These are phyloP conservation scores for Agrilus biguttatus DNA, from an alignment of 2,888 invertebrate genomes.

Conservation along the genomic window DNA sequence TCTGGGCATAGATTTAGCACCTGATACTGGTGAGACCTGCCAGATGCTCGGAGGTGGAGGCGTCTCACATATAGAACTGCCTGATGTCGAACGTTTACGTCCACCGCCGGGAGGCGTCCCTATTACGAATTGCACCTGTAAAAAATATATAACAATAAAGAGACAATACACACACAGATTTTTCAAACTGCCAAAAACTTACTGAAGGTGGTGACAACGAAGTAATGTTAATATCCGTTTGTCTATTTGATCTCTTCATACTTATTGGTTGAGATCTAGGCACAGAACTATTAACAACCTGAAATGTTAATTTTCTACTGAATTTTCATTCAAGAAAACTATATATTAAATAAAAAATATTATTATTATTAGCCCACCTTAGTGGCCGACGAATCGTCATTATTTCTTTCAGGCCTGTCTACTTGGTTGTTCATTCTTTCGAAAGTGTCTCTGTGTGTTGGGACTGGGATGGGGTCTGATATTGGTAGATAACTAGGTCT, in stretches of 20 bases:
- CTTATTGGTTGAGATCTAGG: conserved; percentile 79
- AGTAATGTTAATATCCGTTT: conserved; percentile 77
- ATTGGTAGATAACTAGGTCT: conserved; percentile 55
- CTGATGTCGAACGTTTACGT: conserved; percentile 48
- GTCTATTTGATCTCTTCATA: conserved; percentile 56
- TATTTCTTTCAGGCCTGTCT: conserved; percentile 11
- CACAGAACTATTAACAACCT: conserved; percentile 34
- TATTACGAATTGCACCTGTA: conserved; percentile 66
- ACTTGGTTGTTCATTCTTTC: conserved; percentile 28
- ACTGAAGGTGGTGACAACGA: conserved; percentile 86
- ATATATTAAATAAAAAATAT: background rate
- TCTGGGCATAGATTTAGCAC: conserved; percentile 35
- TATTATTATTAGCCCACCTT: conserved; percentile 6
- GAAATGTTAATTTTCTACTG: conserved; percentile 5
- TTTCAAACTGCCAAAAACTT: conserved; percentile 24
- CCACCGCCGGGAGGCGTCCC: conserved; percentile 65
- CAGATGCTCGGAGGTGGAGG: conserved; percentile 66
- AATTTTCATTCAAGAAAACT: too few species aligned
- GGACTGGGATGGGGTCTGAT: conserved; percentile 65
- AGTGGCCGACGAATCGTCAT: conserved; percentile 11
- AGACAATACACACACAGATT: background rate
- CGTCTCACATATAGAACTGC: conserved; percentile 53
- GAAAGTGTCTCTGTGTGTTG: conserved; percentile 44
- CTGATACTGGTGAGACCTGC: conserved; percentile 65
- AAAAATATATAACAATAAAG: background rate